Percentiles rank a stretch among this genome's conserved stretches.
Evolutionary conservation across 1,140 invertebrate species (phyloP).

Genomic region (Drosophila kurseongensis): DNA sequence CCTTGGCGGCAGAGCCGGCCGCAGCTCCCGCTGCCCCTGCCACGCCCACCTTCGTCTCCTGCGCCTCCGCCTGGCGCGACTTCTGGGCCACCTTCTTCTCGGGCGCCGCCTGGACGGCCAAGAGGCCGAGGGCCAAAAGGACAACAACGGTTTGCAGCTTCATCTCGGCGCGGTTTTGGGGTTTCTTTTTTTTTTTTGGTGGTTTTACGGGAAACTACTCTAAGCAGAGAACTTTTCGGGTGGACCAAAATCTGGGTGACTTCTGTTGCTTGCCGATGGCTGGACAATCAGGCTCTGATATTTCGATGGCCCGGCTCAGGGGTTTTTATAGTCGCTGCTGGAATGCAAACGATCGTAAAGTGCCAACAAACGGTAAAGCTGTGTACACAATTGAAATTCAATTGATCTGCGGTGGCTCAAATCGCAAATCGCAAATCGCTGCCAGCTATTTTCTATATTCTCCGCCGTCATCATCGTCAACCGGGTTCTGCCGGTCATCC

Average conservation of each 20-base stretch:
- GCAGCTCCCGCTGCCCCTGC: neutral
- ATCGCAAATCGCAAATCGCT: constrained; percentile 49
- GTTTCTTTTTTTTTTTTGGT: neutral
- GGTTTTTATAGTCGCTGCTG: constrained; percentile 65
- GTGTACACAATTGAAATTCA: constrained; percentile 52
- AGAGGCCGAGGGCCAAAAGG: constrained; percentile 33
- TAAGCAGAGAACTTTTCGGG: constrained; percentile 64
- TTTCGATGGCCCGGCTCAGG: constrained; percentile 43
- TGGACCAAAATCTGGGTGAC: neutral
- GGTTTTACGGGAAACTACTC: constrained; percentile 61
- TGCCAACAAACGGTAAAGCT: constrained; percentile 38
- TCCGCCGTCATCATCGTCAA: constrained; percentile 40
- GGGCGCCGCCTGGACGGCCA: constrained; percentile 23
- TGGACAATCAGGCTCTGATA: constrained; percentile 81
- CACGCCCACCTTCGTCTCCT: constrained; percentile 4
- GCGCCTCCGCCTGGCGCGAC: constrained; percentile 29
- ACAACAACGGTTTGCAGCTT: constrained; percentile 26
- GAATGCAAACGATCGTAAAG: constrained; percentile 28
- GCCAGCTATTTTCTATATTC: constrained; percentile 69
- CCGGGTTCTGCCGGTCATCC: constrained; percentile 66
- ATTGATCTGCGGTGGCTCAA: constrained; percentile 46
- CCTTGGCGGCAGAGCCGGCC: constrained; percentile 32
- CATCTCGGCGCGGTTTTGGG: constrained; percentile 16
- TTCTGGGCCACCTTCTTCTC: constrained; percentile 18
- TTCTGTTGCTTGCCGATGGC: constrained; percentile 53